Evolutionary conservation across 2,113 vertebrate species (phyloP), one percentile per base, ranked within the genome.

Genomic region (Etheostoma cragini): DNA sequence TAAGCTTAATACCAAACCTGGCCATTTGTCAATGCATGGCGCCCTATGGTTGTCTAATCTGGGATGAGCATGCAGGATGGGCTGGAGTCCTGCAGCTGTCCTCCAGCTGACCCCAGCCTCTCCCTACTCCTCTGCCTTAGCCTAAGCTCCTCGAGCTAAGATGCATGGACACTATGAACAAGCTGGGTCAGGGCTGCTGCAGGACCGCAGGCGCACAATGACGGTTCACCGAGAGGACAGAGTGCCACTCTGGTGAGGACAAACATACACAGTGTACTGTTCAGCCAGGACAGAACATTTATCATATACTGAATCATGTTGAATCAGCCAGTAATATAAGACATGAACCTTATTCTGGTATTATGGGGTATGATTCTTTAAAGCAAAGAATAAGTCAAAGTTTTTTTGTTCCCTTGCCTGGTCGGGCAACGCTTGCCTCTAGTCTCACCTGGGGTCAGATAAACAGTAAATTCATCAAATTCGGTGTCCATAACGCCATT

Each of bases 161-260:
- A 78, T 5, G 3, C 38, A 42, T 11, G 71, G 75, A 58, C 58
- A 78, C 46, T 21, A 6, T 49, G 68, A 73, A 68, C 26, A 5
- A 35, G 63, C 66, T 49, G 63, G 70, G 80, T 86, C 30, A 52
- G 67, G 63, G 84, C 56, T 60, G 62, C 67, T 6, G 22, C 46
- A 74, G 33, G 35, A 82, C 90, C 71, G 71, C 70, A 16, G 85
- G 81, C 67, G 1, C 56, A 76, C 16, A 10, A 4, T 76, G 84
- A 87, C 3, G 67, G 81, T 83, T 89, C 89, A 85, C 69, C 3
- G 30, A 84, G 60, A 68, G 81, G 88, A 90, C 90, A 83, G 62
- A 71, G 17, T 26, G 46, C 60, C 10, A 5, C 47, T 79, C 45
- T 74, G 35, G 26, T 0, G 38, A 87, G 72, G 52, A 76, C 68